Percentiles rank a stretch among this genome's conserved stretches.
Evolutionary conservation across 1,140 invertebrate genomes (phyloP).

Genomic region (Berghia stephanieae): DNA sequence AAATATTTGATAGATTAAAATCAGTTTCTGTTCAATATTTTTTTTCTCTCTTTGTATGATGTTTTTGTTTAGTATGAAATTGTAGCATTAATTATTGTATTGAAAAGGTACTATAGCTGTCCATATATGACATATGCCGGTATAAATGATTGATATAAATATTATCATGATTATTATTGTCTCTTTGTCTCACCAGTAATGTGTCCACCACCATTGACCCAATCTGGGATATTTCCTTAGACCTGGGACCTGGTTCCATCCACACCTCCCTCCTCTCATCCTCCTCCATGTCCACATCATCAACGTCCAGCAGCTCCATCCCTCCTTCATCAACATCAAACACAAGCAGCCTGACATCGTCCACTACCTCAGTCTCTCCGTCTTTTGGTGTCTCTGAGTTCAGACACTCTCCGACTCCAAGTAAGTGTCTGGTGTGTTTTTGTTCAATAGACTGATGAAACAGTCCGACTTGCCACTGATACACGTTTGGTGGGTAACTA

Average conservation of each 20-base stretch:
- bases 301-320: constrained; percentile 8
- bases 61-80: too few relatives aligned
- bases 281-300: constrained; percentile 27
- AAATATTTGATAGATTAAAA: too few relatives aligned
- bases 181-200: constrained; percentile 65
- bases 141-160: too few relatives aligned
- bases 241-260: constrained; percentile 74
- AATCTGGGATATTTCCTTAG: constrained; percentile 96
- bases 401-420: constrained; percentile 9
- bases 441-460: too few relatives aligned
- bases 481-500: too few relatives aligned
- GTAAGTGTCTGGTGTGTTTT: constrained; percentile 18
- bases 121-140: too few relatives aligned
- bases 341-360: neutral
- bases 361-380: neutral
- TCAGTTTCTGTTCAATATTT: too few relatives aligned
- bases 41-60: too few relatives aligned
- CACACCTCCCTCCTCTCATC: constrained; percentile 34
- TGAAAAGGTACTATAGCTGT: too few relatives aligned
- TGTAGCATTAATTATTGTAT: too few relatives aligned
- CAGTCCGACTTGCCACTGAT: too few relatives aligned
- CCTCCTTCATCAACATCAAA: neutral
- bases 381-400: neutral
- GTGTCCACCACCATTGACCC: constrained; percentile 96
- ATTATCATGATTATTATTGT: too few relatives aligned